Base-by-base conservation (phyloP, 2,888 invertebrate species). In the Synanthedon tipuliformis region DNA sequence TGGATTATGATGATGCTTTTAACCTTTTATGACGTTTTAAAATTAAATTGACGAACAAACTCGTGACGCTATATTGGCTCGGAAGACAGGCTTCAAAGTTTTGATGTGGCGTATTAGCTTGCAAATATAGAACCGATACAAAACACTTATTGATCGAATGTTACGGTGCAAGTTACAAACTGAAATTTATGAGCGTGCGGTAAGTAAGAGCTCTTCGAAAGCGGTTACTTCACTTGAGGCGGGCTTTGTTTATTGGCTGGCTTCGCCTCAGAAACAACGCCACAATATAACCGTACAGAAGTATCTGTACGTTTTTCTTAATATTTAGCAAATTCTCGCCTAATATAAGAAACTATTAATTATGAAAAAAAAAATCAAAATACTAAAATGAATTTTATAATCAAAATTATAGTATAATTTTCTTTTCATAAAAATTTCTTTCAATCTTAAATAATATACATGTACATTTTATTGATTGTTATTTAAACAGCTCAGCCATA, bases 111-210 rank as follows among this genome's bases (percentile, higher is more conserved):
- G 70, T 84, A 85, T 87, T 83, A 85, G 74, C 78, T 84, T 81
- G 83, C 83, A 85, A 84, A 84, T 84, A 85, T 79, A 78, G 84
- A 86, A 81, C 69, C 86, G 83, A 74, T 86, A 85, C 82, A 86
- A 86, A 85, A 82, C 71, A 75, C 78, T 77, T 84, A 86, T 85
- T 85, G 85, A 86, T 86, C 85, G 81, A 83, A 81, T 78, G 80
- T 78, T 81, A 72, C 75, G 72, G 64, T 80, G 81, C 83, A 81
- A 86, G 73, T 86, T 85, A 77, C 78, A 83, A 86, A 84, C 82
- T 81, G 76, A 80, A 85, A 86, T 86, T 86, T 85, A 86, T 81
- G 86, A 78, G 76, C 71, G 66, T 67, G 66, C 67, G 65, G 69
- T 75, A 76, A 78, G 75, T 75, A 75, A 78, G 77, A 76, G 74